Evolutionary conservation across 1,140 invertebrate species (phyloP), one percentile per base, ranked within the genome.

Genomic region (Coptotermes formosanus): DNA sequence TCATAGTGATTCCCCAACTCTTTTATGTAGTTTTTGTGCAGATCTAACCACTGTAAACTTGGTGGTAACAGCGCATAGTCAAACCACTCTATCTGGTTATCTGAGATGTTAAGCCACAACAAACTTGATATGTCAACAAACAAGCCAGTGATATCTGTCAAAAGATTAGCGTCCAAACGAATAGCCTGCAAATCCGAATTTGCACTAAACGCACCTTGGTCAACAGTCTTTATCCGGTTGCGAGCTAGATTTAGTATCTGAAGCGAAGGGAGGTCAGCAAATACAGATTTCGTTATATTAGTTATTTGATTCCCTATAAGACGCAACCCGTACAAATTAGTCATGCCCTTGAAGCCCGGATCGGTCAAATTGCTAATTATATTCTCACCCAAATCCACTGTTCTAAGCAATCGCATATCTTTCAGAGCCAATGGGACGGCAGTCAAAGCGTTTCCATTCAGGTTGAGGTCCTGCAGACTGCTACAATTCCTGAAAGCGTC

Each of bases 61-160:
- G 91, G 90, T 0, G 97, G 97, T 83, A 98, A 94, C 85, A 97
- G 92, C 25, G 95, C 94, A 90, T 98, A 98, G 91, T 98, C 97
- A 91, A 98, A 98, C 94, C 95, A 95, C 88, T 96, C 94, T 88
- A 98, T 92, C 89, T 95, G 94, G 92, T 98, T 98, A 91, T 97
- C 96, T 44, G 96, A 97, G 86, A 98, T 95, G 91, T 98, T 98
- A 44, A 98, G 91, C 96, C 96, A 97, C 88, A 97, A 91, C 82
- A 98, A 91, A 88, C 94, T 95, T 2, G 95, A 94, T 89, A 97
- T 94, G 88, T 97, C 95, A 87, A 94, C 94, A 90, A 98, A 98
- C 32, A 97, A 92, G 9, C 95, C 96, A 89, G 95, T 96, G 84
- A 98, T 97, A 89, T 97, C 96, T 23, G 94, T 95, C 43, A 98